These are phyloP conservation scores for Anniella stebbinsi DNA, from an alignment of 2,797 vertebrate species.

Conservation along the genomic window DNA sequence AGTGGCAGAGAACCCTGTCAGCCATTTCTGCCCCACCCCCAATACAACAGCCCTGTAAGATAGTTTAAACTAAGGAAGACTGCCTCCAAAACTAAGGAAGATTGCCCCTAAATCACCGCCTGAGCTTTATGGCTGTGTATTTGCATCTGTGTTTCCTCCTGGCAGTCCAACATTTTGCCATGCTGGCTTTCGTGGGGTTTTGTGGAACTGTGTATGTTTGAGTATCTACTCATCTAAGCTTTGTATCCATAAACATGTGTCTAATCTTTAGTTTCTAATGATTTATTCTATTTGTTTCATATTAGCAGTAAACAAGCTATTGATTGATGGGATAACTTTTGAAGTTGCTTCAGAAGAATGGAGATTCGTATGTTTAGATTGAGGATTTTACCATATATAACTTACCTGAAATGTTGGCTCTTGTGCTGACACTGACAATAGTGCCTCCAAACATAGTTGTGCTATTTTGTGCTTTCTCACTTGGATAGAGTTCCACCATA, in stretches of 20 bases:
- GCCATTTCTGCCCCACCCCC: too few species aligned
- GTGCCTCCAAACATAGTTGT: neutral
- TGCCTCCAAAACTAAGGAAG: too few species aligned
- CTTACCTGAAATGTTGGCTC: neutral
- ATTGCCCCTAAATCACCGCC: neutral
- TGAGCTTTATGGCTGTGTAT: neutral
- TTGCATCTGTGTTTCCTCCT: neutral
- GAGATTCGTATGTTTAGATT: neutral
- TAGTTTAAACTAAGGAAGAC: neutral
- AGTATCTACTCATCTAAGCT: neutral
- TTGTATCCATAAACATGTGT: neutral
- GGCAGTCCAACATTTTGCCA: too few species aligned
- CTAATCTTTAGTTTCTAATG: conserved; percentile 1
- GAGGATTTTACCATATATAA: neutral
- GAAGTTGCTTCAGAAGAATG: neutral
- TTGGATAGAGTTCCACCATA: neutral
- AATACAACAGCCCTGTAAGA: neutral
- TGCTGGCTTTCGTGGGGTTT: neutral
- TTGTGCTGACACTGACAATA: neutral
- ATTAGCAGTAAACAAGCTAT: neutral
- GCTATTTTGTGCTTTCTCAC: neutral
- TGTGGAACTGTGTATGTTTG: neutral
- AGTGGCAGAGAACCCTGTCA: neutral
- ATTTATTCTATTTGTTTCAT: neutral
- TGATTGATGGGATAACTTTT: neutral